Evolutionary conservation across 1,140 invertebrate species (phyloP).

Genomic region (Drosophila persimilis): DNA sequence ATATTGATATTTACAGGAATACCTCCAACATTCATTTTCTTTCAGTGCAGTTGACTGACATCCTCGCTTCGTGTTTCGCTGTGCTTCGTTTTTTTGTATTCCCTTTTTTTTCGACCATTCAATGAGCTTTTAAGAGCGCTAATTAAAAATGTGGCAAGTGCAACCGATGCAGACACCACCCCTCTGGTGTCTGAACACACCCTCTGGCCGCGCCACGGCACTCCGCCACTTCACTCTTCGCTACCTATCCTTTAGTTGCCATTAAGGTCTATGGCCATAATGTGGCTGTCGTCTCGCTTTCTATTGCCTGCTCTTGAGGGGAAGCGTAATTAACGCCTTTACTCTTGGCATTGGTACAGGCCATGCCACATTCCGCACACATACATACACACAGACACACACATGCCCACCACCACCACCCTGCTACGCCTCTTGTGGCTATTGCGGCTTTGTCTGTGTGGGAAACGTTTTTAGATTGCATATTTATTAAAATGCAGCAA

Average conservation of each 20-base stretch:
- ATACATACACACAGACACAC: neutral
- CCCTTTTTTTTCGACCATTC: constrained; percentile 54
- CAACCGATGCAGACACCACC: constrained; percentile 44
- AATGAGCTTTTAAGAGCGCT: constrained; percentile 79
- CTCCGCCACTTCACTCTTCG: neutral
- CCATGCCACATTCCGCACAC: constrained; percentile 17
- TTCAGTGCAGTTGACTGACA: constrained; percentile 6
- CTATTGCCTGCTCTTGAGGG: constrained; percentile 48
- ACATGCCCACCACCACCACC: neutral
- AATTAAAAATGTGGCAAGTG: constrained; percentile 79
- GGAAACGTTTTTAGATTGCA: constrained; percentile 69
- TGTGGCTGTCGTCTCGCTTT: constrained; percentile 61
- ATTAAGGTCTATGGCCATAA: constrained; percentile 58
- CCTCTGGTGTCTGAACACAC: constrained; percentile 1
- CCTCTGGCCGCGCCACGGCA: neutral
- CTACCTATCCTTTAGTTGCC: constrained; percentile 28
- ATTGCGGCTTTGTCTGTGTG: constrained; percentile 54
- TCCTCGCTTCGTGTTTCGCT: constrained; percentile 9
- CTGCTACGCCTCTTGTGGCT: constrained; percentile 29
- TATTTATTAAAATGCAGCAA: constrained; percentile 78
- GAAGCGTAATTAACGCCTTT: constrained; percentile 73
- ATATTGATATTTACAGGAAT: too few species aligned
- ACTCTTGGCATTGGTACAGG: constrained; percentile 63
- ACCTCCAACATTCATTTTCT: too few species aligned
- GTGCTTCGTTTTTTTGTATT: constrained; percentile 4